Conservation (phyloP, 2,113 vertebrate genomes). For the Myotis davidii region DNA sequence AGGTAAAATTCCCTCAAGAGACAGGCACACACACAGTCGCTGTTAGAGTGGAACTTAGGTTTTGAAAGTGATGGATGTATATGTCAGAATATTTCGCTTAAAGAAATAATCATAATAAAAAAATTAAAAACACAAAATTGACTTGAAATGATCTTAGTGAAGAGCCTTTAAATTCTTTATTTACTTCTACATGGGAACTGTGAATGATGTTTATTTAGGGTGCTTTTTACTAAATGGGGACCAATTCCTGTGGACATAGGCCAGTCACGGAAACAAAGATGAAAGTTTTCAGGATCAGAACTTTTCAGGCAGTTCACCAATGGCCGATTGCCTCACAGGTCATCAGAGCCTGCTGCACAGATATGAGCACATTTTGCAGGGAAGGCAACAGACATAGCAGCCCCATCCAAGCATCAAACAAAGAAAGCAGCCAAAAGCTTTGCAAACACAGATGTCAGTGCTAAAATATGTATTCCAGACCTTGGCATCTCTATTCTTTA, state of each 20-base stretch:
- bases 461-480: constrained; percentile 83
- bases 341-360: constrained; percentile 58
- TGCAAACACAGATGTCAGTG: constrained; percentile 84
- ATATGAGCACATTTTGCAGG: constrained; percentile 66
- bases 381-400: constrained; percentile 59
- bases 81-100: constrained; percentile 50
- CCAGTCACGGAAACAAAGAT: constrained; percentile 58
- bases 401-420: constrained; percentile 68
- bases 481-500: constrained; percentile 76
- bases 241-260: constrained; percentile 48
- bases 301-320: constrained; percentile 62
- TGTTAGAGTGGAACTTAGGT: background rate
- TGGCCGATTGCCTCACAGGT: constrained; percentile 63
- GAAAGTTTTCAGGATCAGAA: background rate
- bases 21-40: background rate
- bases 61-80: background rate
- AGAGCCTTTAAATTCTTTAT: background rate
- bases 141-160: background rate
- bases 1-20: background rate
- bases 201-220: constrained; percentile 52
- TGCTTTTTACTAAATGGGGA: constrained; percentile 62
- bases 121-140: background rate
- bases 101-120: constrained; percentile 17
- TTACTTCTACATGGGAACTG: constrained; percentile 26
- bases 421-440: constrained; percentile 80